Evolutionary conservation across 92 coral and sea anemone genomes (phyloP), one percentile per base, ranked within the genome.

Genomic region (Desmophyllum pertusum): DNA sequence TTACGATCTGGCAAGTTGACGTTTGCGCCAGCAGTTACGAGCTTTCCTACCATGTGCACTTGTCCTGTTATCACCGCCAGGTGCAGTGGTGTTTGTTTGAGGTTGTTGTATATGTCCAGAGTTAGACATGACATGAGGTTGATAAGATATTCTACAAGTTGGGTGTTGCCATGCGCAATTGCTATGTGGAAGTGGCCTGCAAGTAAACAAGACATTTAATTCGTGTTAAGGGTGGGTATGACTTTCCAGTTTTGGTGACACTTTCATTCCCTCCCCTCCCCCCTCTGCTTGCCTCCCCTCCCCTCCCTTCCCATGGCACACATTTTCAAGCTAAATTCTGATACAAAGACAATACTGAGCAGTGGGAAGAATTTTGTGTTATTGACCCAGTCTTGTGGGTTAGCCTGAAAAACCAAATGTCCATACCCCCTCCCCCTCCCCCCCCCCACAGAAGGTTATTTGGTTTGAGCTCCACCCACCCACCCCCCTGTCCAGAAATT

Each of bases 181-280:
- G 99, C 97, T 48, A 97, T 97, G 77, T 97, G 99, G n/a, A 68
- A 97, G 86, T 33, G 99, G 99, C 75, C 99, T 97, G 90, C 50
- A 73, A 64, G 73, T 17, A 68, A 48, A 11, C n/a, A 46, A 62
- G 4, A 18, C 9, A 29, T 15, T 52, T 72, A 6, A 7, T 70
- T 19, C 38, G n/a, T n/a, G n/a, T n/a, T n/a, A n/a, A n/a, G n/a
- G n/a, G n/a, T n/a, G n/a, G n/a, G n/a, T n/a, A n/a, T n/a, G n/a
- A n/a, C n/a, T n/a, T n/a, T n/a, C n/a, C n/a, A n/a, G n/a, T n/a
- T n/a, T n/a, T n/a, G n/a, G n/a, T n/a, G n/a, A n/a, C n/a, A n/a
- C n/a, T n/a, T n/a, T n/a, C n/a, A n/a, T n/a, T n/a, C 0, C 52
- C 52, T 46, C 52, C 0, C 52, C 52, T 46, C 52, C 52, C 52